Conservation (phyloP, 2,113 vertebrate species). For the Paramormyrops kingsleyae region DNA sequence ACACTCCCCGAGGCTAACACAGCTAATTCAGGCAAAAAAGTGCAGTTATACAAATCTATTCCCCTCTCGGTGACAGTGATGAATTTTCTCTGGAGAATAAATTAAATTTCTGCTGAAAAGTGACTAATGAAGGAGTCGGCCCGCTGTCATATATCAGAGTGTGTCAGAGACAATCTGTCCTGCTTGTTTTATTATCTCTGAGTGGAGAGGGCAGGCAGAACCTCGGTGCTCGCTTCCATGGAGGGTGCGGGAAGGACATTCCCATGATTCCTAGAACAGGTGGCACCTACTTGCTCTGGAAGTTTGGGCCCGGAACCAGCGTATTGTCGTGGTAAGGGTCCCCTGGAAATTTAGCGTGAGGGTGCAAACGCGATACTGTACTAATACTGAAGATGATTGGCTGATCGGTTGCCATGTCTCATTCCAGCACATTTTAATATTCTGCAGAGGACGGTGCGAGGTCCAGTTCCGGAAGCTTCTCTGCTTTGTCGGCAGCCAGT, state of each 20-base stretch:
- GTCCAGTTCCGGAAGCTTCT: not conserved
- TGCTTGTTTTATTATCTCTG: slow-evolving; percentile 4
- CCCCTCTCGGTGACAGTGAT: slow-evolving; percentile 10
- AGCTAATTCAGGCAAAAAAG: slow-evolving; percentile 12
- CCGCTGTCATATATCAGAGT: slow-evolving; percentile 15
- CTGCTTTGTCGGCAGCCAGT: not conserved
- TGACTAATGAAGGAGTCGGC: slow-evolving; percentile 13
- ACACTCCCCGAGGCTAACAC: slow-evolving; percentile 4
- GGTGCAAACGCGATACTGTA: not conserved
- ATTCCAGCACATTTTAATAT: not conserved
- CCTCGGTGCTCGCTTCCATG: too few species aligned
- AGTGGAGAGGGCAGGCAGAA: not conserved
- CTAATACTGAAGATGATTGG: not conserved
- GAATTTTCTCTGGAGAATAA: slow-evolving; percentile 20
- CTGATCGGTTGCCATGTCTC: too few species aligned
- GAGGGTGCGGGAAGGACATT: not conserved
- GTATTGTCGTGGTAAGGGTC: not conserved
- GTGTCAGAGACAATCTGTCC: slow-evolving; percentile 19
- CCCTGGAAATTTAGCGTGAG: not conserved
- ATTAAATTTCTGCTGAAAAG: slow-evolving; percentile 20
- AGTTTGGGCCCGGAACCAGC: not conserved
- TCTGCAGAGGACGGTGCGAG: not conserved
- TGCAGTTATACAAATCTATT: slow-evolving; percentile 9
- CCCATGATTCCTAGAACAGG: not conserved
- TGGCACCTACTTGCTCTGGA: not conserved